Base-by-base conservation (phyloP, 2,797 vertebrate genomes). In the Acridotheres tristis region DNA sequence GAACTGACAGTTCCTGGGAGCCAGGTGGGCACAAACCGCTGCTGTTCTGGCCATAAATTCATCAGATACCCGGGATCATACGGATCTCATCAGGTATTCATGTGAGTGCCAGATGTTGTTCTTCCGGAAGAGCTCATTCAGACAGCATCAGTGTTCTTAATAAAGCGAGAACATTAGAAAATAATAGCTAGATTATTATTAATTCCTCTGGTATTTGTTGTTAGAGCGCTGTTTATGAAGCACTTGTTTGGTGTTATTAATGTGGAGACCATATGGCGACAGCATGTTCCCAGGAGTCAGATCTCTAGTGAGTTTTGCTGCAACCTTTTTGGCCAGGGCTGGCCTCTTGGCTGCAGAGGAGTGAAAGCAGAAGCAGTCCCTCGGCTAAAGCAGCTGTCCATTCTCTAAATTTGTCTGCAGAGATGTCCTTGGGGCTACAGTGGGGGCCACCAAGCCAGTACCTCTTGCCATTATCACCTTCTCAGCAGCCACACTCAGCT, bases 181-280 rank as follows among this genome's bases (percentile, higher is more conserved):
- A 93, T 94, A 96, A 95, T 94, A 93, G 81, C 87, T 67, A 88
- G 90, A 93, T 96, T 96, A 88, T 93, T 96, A 94, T 96, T 96
- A 96, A 96, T 96, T 96, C 85, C 92, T 97, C 83, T 93, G 95
- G 85, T 96, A 95, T 95, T 96, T 96, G 92, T 96, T 95, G 78
- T 96, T 95, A 94, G 83, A 90, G 93, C 81, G 61, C 82, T 94
- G 74, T 86, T 96, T 97, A 89, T 91, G 90, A 89, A 97, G 87
- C 91, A 93, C 85, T 95, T 96, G 75, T 93, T 93, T 96, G 84
- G 83, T 82, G 67, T 93, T 96, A 89, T 88, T 85, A 94, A 95
- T 90, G 88, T 82, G 84, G 86, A 96, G 75, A 91, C 85, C 90
- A 93, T 88, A 95, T 96, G 93, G 92, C 5, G 7, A 90, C 93